These are phyloP conservation scores for Hemithea aestivaria DNA, from an alignment of 2,888 invertebrate genomes.

Conservation along the genomic window DNA sequence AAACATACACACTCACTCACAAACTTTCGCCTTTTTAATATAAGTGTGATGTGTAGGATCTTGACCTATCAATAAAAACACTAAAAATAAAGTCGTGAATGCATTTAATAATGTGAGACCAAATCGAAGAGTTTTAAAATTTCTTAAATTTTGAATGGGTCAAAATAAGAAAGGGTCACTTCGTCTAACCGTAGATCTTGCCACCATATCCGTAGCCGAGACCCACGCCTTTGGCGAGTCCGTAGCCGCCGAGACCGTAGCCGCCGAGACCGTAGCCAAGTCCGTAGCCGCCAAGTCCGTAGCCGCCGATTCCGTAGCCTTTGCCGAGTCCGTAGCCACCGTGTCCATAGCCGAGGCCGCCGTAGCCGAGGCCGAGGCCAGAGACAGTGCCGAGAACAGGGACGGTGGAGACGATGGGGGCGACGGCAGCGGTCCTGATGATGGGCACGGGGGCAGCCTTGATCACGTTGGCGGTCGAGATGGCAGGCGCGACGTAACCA, in stretches of 20 bases:
- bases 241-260: conserved; percentile 24
- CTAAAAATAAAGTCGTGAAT: conserved; percentile 12
- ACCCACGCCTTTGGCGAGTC: no score
- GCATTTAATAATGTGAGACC: conserved; percentile 25
- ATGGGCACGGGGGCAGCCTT: conserved; percentile 61
- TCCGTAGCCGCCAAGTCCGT: conserved; percentile 27
- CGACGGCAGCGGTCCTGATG: conserved; percentile 43
- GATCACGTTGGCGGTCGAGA: conserved; percentile 55
- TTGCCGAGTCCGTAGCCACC: conserved; percentile 22
- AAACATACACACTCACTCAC: no score
- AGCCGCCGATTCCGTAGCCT: conserved; percentile 24
- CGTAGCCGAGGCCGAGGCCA: conserved; percentile 24
- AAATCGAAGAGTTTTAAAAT: conserved; percentile 22
- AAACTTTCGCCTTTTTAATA: no score
- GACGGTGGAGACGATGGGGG: conserved; percentile 43
- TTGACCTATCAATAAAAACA: background rate
- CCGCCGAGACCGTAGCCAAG: conserved; percentile 27
- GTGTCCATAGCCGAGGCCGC: conserved; percentile 23
- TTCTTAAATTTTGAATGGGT: conserved; percentile 6
- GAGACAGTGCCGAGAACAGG: conserved; percentile 38
- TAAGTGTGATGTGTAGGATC: background rate
- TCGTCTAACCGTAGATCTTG: conserved; percentile 28
- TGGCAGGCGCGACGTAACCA: conserved; percentile 41
- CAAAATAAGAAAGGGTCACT: conserved; percentile 23
- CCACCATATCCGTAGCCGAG: conserved; percentile 28